Evolutionary conservation across 2,113 vertebrate species (phyloP).

Genomic region (Nettapus auritus): DNA sequence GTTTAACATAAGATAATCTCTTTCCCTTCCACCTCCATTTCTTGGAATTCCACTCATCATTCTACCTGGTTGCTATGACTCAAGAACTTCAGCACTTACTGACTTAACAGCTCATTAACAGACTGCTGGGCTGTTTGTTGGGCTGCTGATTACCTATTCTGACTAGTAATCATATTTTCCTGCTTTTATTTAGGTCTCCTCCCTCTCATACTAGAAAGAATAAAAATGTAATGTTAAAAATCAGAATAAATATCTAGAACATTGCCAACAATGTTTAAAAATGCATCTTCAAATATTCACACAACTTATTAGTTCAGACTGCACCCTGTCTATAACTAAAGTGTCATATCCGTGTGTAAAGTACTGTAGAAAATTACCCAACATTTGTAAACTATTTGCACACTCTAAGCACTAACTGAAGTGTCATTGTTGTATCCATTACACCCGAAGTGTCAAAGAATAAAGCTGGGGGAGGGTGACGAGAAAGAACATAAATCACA

Average conservation of each 20-base stretch:
- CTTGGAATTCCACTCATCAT: background rate
- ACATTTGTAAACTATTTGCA: constrained; percentile 73
- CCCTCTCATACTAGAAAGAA: background rate
- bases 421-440: constrained; percentile 67
- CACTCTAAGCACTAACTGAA: constrained; percentile 74
- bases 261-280: background rate
- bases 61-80: background rate
- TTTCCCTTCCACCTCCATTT: background rate
- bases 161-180: background rate
- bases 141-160: background rate
- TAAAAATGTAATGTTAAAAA: background rate
- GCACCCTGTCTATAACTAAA: background rate
- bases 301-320: constrained; percentile 8
- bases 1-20: background rate
- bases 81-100: background rate
- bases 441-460: constrained; percentile 69
- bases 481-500: constrained; percentile 74
- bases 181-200: background rate
- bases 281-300: background rate
- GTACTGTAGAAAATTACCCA: constrained; percentile 77
- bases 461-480: constrained; percentile 70
- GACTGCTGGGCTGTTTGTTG: background rate
- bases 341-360: constrained; percentile 63
- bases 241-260: background rate
- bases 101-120: background rate